Evolutionary conservation across 2,888 invertebrate species (phyloP).

Genomic region (Barypeithes pellucidus): DNA sequence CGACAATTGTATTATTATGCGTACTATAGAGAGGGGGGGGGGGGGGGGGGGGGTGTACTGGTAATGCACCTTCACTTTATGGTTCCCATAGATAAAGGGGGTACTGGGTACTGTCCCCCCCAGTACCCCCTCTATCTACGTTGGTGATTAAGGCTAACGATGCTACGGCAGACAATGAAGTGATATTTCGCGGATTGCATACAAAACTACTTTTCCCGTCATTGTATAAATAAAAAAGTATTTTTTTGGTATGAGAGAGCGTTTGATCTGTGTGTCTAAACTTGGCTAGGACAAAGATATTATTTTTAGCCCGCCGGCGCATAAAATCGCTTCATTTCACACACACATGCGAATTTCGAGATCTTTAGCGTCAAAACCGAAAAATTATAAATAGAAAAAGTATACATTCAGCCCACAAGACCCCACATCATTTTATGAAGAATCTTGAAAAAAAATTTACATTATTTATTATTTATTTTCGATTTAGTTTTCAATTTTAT

Average conservation of each 20-base stretch:
- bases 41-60: too few relatives aligned
- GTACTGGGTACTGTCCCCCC: too few relatives aligned
- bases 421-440: background rate
- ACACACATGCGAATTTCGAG: conserved; percentile 30
- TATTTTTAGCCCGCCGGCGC: conserved; percentile 41
- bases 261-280: conserved; percentile 31
- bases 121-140: too few relatives aligned
- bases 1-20: too few relatives aligned
- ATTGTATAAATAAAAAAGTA: background rate
- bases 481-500: too few relatives aligned
- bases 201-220: background rate
- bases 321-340: conserved; percentile 30
- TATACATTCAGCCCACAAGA: background rate
- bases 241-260: conserved; percentile 4
- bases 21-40: too few relatives aligned
- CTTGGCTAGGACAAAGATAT: conserved; percentile 30
- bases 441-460: conserved; percentile 3
- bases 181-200: too few relatives aligned
- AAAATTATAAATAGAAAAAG: conserved; percentile 26
- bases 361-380: conserved; percentile 9
- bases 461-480: background rate
- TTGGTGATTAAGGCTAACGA: too few relatives aligned
- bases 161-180: too few relatives aligned
- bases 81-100: too few relatives aligned
- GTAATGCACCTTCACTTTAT: too few relatives aligned